Evolutionary conservation across 2,888 invertebrate genomes (phyloP).

Genomic region (Hydrotaea cyrtoneurina): DNA sequence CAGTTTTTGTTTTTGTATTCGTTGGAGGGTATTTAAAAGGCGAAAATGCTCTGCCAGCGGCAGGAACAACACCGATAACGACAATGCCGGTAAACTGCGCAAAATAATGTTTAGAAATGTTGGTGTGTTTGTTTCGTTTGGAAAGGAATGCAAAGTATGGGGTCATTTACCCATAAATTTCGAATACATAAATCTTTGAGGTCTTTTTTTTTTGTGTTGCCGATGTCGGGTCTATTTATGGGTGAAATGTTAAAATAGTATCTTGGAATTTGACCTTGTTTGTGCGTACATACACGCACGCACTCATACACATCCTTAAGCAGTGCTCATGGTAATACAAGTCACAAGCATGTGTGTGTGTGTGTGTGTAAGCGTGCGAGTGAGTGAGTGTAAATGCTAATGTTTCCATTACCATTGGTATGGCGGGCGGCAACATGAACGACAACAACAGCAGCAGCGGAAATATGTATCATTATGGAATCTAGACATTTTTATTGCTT

Average conservation of each 20-base stretch:
- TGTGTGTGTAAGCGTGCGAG: no score
- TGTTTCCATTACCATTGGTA: constrained; percentile 9
- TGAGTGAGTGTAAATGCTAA: not conserved
- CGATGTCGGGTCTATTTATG: not conserved
- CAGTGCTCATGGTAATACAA: no score
- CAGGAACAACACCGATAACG: constrained; percentile 1
- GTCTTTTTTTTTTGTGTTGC: constrained; percentile 6
- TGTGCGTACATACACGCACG: not conserved
- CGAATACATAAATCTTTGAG: constrained; percentile 24
- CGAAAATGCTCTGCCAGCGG: not conserved
- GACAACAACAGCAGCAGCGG: not conserved
- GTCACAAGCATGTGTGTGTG: no score
- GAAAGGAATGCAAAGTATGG: not conserved
- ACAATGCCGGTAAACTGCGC: not conserved
- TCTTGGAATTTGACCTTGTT: constrained; percentile 27
- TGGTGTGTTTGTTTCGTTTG: constrained; percentile 1
- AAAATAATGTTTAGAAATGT: constrained; percentile 17
- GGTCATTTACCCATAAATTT: constrained; percentile 53
- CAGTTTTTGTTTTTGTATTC: constrained; percentile 19
- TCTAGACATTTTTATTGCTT: constrained; percentile 66
- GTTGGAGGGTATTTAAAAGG: constrained; percentile 40
- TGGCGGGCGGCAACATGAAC: constrained; percentile 26
- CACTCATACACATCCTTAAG: no score
- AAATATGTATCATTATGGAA: constrained; percentile 47
- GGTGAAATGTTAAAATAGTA: constrained; percentile 26